Base-by-base conservation (phyloP, 2,797 vertebrate species). In the Leptodactylus fallax region DNA sequence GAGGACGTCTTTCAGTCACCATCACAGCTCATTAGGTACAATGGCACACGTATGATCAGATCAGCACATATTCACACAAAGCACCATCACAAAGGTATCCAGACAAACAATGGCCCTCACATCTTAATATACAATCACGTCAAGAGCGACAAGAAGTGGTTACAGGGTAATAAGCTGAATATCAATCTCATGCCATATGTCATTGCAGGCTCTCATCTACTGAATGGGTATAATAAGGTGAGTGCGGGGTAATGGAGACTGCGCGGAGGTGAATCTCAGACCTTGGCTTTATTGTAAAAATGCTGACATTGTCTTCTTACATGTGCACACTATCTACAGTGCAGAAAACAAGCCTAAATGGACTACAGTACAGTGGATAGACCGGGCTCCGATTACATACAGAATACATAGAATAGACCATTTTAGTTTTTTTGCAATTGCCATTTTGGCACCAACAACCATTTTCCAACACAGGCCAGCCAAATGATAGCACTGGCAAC, bases 21-120 rank as follows among this genome's bases (percentile, higher is more conserved):
- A 25, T 79, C 77, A 71, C 27, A 17, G 67, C 67, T 74, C 71
- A 81, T 60, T 80, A 80, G 27, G 51, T 53, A 74, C 55, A 74
- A 84, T 85, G 83, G 69, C 53, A 63, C 3, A 13, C 6, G 56
- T 14, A 36, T 1, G 36, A 36, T 36, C 36, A 36, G 3, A 58
- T 61, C 60, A n/a, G 56, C 69, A 58, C 82, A 85, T 13, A 55
- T 51, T 78, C 51, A 17, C n/a, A 55, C 16, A 23, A 25, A 12
- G 19, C 76, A 55, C 27, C 56, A 45, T 60, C 21, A 45, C n/a
- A 63, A 7, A 51, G 36, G 79, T 65, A 51, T 63, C 79, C 60
- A 49, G 49, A 36, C 79, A 65, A 80, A 80, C 19, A 80, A 79
- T 60, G 55, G 17, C 45, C 56, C 36, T 58, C n/a, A 25, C 16